phyloP scores from a whole-genome alignment of 2,888 invertebrate genomes.

The Acronicta alni region DNA sequence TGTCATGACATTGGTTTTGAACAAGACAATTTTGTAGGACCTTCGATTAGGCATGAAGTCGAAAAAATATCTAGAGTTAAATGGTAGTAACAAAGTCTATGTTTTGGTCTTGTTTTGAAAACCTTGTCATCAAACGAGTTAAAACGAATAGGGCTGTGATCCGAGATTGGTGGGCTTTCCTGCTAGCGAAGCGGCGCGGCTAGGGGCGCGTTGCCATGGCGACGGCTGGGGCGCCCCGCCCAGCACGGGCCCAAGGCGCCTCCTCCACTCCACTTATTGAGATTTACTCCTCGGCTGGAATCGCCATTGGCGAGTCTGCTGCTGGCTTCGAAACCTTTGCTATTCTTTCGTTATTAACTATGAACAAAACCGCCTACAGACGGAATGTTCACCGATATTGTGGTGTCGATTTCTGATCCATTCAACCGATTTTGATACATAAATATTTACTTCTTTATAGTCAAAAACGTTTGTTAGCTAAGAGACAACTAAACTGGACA shows the following conservation, averaged over 20 bases:
- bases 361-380: slow-evolving; percentile 13
- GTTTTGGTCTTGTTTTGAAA: slow-evolving; percentile 45
- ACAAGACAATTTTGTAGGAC: slow-evolving; percentile 26
- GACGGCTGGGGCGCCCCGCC: slow-evolving; percentile 83
- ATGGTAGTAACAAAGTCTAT: slow-evolving; percentile 4
- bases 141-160: slow-evolving; percentile 51
- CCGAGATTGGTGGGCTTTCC: slow-evolving; percentile 59
- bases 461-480: not conserved
- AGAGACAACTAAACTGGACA: not conserved
- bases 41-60: slow-evolving; percentile 17
- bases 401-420: slow-evolving; percentile 22
- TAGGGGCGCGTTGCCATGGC: slow-evolving; percentile 80
- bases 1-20: slow-evolving; percentile 31
- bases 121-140: slow-evolving; percentile 38
- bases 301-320: slow-evolving; percentile 72
- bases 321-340: slow-evolving; percentile 27
- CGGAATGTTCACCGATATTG: slow-evolving; percentile 2
- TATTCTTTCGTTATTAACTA: slow-evolving; percentile 35
- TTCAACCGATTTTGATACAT: slow-evolving; percentile 14
- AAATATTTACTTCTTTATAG: no score
- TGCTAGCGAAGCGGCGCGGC: slow-evolving; percentile 62
- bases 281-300: slow-evolving; percentile 72
- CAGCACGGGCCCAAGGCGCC: slow-evolving; percentile 67
- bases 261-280: slow-evolving; percentile 72
- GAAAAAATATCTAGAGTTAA: slow-evolving; percentile 9